Evolutionary conservation across 35 echinoderm and acorn worm genomes (phyloP).

Genomic region (Lytechinus pictus): DNA sequence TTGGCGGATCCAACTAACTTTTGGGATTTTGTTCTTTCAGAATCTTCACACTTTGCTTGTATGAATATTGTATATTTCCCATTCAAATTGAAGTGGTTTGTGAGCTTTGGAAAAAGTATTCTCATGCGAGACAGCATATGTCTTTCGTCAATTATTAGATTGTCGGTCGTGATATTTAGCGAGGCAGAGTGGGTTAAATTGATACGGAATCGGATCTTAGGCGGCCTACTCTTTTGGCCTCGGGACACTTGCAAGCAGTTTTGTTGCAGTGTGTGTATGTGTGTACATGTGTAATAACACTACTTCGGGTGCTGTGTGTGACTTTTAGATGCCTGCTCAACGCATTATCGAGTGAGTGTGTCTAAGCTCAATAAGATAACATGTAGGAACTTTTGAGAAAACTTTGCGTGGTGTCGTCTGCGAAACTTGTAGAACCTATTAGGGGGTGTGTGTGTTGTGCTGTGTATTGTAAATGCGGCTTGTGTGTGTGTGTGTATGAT

Average conservation of each 20-base stretch:
- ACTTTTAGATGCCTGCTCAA: neutral
- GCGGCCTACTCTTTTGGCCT: constrained; percentile 14
- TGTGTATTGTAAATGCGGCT: neutral
- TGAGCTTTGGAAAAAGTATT: neutral
- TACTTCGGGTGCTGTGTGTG: neutral
- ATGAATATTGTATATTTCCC: neutral
- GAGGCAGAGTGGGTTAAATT: constrained; percentile 17
- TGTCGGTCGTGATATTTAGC: neutral
- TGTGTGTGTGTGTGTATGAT: constrained; percentile 12
- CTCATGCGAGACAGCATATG: neutral
- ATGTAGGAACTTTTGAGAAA: neutral
- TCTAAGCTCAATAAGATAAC: neutral
- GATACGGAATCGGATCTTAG: constrained; percentile 13
- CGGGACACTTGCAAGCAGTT: constrained; percentile 10
- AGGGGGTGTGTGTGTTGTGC: neutral
- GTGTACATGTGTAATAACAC: neutral
- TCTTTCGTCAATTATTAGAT: constrained; percentile 20
- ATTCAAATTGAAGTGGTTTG: neutral
- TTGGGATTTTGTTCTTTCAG: neutral
- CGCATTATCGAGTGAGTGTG: neutral
- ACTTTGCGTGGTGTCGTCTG: constrained; percentile 16
- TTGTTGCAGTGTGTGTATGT: neutral
- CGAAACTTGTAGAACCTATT: neutral
- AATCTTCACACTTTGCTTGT: neutral
- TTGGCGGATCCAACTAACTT: constrained; percentile 2